Base-by-base conservation (phyloP, 2,888 invertebrate species). In the Drosophila limbata region DNA sequence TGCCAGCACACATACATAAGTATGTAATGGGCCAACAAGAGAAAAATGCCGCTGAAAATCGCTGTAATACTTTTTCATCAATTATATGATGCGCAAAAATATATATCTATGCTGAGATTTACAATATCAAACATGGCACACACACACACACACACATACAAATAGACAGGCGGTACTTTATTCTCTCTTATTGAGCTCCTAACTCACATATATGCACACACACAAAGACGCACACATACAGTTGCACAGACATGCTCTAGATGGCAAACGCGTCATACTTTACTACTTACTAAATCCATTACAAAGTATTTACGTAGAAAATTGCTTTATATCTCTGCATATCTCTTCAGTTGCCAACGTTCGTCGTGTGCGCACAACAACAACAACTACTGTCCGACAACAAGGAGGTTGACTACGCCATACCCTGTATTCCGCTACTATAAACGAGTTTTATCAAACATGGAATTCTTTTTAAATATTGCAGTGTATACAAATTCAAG, bases 71-170 rank as follows among this genome's bases (percentile, higher is more conserved):
- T 89, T 89, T 84, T 85, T 85, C 90, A 86, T 89, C 90, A 89
- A 89, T 90, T 90, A 89, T 89, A 89, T 90, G 90, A 89, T 84
- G 90, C 89, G 90, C 87, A 89, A 89, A 84, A 84, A 73, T 71
- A 63, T 63, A 74, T 66, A 62, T 70, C 67, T 74, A 72, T 84
- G 86, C 84, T 28, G 77, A 83, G 87, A 85, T 85, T 88, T 88
- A 79, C 84, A 86, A 88, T 83, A 84, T 83, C 86, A 83, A 81
- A 78, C 65, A 71, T 71, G 70, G 66, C 65, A 67, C 55, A 51
- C 56, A 69, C 56, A 55, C 56, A 64, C 45, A 57, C 42, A 55
- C 44, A 73, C 57, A 44, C 55, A 33, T 10, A 2, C 57, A 56
- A 50, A 70, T 63, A 72, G 68, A 73, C 69, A 77, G 52, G 37